Conservation (phyloP, 2,113 vertebrate genomes). For the Scophthalmus maximus region DNA sequence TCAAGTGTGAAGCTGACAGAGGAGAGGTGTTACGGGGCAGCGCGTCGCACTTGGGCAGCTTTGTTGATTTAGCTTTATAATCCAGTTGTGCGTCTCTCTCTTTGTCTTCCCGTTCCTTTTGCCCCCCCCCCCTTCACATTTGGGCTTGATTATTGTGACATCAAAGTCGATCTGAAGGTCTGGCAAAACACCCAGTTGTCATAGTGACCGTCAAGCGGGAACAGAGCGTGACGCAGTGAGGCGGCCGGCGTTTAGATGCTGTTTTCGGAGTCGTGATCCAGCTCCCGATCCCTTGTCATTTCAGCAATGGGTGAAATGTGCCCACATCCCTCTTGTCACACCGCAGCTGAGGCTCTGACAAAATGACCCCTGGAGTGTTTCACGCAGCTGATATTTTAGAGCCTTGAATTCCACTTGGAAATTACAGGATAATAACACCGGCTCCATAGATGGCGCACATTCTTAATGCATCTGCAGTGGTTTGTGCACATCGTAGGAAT, state of each 20-base stretch:
- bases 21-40: constrained; percentile 17
- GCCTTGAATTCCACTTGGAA: not conserved
- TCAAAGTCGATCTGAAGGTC: constrained; percentile 47
- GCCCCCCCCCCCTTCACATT: constrained; percentile 3
- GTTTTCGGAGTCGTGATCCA: constrained; percentile 41
- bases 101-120: constrained; percentile 11
- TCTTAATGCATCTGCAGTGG: not conserved
- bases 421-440: not conserved
- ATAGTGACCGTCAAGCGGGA: constrained; percentile 56
- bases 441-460: no score
- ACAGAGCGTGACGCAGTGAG: constrained; percentile 46
- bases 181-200: constrained; percentile 60
- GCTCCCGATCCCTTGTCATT: constrained; percentile 5
- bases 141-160: constrained; percentile 19
- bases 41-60: not conserved
- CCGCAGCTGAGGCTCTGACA: not conserved
- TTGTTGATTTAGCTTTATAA: constrained; percentile 9
- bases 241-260: constrained; percentile 53
- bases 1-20: constrained; percentile 21
- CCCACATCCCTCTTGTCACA: not conserved
- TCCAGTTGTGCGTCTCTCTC: not conserved
- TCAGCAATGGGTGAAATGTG: constrained; percentile 17
- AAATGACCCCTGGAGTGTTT: constrained; percentile 1
- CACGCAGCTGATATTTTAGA: not conserved
- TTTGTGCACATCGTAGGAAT: not conserved